Base-by-base conservation (phyloP, 2,797 vertebrate species). In the Pseudocheirus occidentalis region DNA sequence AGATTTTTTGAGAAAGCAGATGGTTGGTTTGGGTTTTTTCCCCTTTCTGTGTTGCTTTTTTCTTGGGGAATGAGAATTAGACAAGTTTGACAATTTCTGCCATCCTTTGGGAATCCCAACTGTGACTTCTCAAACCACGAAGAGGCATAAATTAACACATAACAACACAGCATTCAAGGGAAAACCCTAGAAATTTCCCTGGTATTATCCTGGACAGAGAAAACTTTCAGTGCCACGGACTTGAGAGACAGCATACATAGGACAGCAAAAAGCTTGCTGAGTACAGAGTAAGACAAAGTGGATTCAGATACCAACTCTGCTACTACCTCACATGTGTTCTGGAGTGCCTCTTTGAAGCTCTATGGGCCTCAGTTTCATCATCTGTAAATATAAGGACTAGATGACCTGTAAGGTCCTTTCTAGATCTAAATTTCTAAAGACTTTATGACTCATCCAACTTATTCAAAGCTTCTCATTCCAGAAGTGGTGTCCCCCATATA, bases 111-210 rank as follows among this genome's bases (percentile, higher is more conserved):
- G 40, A 40, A 89, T 59, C 18, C 13, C 40, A 89, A 58, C 53
- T 56, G 73, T 55, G 54, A 90, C 50, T 90, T 54, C 52, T 92
- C 62, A 92, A 95, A 81, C 54, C 93, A 93, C 66, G 57, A 0
- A 29, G 0, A 27, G 29, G 57, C 14, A 91, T 73, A 90, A 92
- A 81, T 34, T 54, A 96, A 66, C 52, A 91, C 5, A 53, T 90
- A 52, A 90, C 53, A 91, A 56, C 58, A 16, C 0, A 0, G 11
- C 3, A 7, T 92, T 58, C 10, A 5, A 11, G 52, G 95, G 73
- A 91, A 90, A 73, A 40, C 59, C 62, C 93, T 89, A 55, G 52
- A 1, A 10, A 16, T n/a, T 18, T 55, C 93, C 13, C 57, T 55
- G 0, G 27, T 53, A 66, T 92, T 87, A 87, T 95, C 92, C 92